Conservation (phyloP, 2,113 vertebrate genomes). For the Eudyptes chrysolophus region DNA sequence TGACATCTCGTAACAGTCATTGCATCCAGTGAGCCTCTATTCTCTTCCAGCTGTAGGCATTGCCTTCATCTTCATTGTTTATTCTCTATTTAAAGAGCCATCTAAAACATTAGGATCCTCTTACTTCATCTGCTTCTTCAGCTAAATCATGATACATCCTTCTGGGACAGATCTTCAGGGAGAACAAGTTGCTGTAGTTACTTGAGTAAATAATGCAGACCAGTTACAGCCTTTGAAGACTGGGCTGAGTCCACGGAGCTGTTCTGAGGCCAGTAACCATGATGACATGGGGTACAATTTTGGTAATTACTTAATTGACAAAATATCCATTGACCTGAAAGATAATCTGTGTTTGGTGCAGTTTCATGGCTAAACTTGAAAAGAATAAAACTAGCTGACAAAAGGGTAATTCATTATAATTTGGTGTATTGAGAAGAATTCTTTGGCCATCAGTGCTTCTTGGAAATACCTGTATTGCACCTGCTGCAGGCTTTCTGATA, state of each 20-base stretch:
- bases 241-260: not conserved
- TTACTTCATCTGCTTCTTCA: not conserved
- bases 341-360: not conserved
- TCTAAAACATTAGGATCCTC: not conserved
- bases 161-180: not conserved
- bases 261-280: not conserved
- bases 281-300: not conserved
- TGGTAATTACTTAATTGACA: not conserved
- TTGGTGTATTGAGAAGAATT: not conserved
- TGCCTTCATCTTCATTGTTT: not conserved
- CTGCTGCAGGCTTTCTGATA: not conserved
- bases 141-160: not conserved
- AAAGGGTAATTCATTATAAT: not conserved
- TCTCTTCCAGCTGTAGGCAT: not conserved
- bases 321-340: not conserved
- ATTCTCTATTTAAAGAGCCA: not conserved
- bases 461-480: not conserved
- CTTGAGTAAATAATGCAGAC: not conserved
- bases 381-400: not conserved
- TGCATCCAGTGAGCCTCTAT: not conserved
- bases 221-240: not conserved
- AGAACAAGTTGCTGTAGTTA: not conserved
- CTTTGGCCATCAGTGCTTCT: not conserved
- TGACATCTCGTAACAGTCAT: not conserved
- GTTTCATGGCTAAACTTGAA: not conserved